Evolutionary conservation across 2,797 vertebrate genomes (phyloP).

Genomic region (Gymnocypris eckloni): DNA sequence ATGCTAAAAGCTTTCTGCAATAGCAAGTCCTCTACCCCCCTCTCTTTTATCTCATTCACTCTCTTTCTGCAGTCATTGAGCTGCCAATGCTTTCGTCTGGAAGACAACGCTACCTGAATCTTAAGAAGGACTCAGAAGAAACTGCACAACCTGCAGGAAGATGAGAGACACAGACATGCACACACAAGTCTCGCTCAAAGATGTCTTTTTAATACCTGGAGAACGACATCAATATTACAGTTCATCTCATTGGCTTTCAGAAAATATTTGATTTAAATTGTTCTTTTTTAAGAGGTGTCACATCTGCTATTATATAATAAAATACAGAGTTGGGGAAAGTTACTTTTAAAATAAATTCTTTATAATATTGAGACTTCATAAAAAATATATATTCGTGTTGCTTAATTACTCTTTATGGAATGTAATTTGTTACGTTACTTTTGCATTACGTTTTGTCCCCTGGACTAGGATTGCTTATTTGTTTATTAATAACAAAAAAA

Average conservation of each 20-base stretch:
- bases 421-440: neutral
- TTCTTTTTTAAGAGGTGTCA: neutral
- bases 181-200: neutral
- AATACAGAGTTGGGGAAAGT: neutral
- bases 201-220: neutral
- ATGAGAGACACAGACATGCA: neutral
- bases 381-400: neutral
- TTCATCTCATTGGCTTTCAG: neutral
- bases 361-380: neutral
- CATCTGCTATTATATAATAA: neutral
- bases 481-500: neutral
- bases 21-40: neutral
- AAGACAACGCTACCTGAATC: constrained; percentile 52
- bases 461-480: neutral
- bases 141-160: neutral
- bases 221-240: neutral
- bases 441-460: neutral
- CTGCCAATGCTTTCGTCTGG: constrained; percentile 30
- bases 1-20: constrained; percentile 53
- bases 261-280: neutral
- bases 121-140: constrained; percentile 48
- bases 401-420: neutral
- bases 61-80: constrained; percentile 30
- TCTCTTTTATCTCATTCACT: neutral
- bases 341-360: neutral